These are phyloP conservation scores for Bibio marci DNA, from an alignment of 2,888 invertebrate genomes.

Conservation along the genomic window DNA sequence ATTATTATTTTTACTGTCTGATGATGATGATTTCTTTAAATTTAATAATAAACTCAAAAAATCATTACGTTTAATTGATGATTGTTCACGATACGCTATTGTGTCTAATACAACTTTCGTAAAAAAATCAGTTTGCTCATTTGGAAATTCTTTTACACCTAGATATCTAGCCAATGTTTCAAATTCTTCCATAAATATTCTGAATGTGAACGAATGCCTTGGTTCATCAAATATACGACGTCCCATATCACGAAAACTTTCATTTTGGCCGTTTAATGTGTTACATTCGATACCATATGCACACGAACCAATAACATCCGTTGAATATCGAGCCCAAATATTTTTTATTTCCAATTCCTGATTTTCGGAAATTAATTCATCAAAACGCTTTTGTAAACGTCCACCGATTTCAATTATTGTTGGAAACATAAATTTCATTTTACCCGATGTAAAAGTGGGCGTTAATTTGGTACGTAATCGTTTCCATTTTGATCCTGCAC, in stretches of 20 bases:
- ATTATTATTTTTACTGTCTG: too few relatives aligned
- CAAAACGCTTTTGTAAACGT: constrained; percentile 9
- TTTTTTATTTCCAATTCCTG: constrained; percentile 19
- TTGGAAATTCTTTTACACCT: constrained; percentile 6
- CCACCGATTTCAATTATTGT: constrained; percentile 1
- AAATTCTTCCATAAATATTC: not conserved
- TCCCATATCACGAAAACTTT: constrained; percentile 15
- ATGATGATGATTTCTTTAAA: too few relatives aligned
- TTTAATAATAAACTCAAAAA: constrained; percentile 31
- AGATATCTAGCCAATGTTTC: not conserved
- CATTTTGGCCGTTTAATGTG: constrained; percentile 16
- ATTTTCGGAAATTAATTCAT: not conserved
- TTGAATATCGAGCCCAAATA: constrained; percentile 21
- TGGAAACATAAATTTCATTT: constrained; percentile 11
- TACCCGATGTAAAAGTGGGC: constrained; percentile 17
- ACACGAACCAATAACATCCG: constrained; percentile 25
- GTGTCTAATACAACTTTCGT: constrained; percentile 24
- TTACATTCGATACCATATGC: constrained; percentile 24
- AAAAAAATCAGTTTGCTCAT: constrained; percentile 19
- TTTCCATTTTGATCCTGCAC: constrained; percentile 28
- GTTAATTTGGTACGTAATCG: constrained; percentile 18
- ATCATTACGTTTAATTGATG: constrained; percentile 27
- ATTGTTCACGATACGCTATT: constrained; percentile 23
- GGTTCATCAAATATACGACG: constrained; percentile 5
- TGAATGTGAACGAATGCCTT: not conserved